phyloP scores from a whole-genome alignment of 2,797 vertebrate genomes.

The Ctenopoma multispine region DNA sequence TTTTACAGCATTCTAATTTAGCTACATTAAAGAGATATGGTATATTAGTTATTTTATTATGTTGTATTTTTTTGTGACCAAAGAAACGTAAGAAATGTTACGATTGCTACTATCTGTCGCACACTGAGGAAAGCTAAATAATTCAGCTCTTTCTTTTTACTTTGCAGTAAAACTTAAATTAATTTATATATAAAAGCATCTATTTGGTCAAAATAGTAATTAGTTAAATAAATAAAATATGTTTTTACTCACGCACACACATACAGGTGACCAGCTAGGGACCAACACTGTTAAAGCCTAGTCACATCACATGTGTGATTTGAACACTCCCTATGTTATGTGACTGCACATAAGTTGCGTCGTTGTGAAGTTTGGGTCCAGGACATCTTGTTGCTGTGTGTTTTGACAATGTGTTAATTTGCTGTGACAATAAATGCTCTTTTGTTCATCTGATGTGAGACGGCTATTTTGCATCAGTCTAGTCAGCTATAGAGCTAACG shows the following conservation, averaged over 20 bases:
- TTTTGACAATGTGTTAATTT: background rate
- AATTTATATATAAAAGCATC: too few relatives aligned
- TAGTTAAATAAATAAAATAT: too few relatives aligned
- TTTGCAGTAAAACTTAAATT: too few relatives aligned
- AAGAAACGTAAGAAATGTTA: background rate
- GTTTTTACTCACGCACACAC: too few relatives aligned
- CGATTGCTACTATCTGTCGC: background rate
- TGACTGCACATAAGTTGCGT: background rate
- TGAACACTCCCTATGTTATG: background rate
- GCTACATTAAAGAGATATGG: background rate
- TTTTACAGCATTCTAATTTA: background rate
- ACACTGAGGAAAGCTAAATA: background rate
- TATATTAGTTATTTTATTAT: background rate
- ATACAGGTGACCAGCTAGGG: too few relatives aligned
- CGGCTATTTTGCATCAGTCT: too few relatives aligned
- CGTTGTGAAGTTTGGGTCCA: too few relatives aligned
- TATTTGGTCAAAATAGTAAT: too few relatives aligned
- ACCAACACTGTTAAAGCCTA: too few relatives aligned
- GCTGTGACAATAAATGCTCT: background rate
- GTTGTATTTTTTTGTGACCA: too few relatives aligned
- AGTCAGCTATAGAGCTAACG: too few relatives aligned
- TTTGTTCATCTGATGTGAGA: too few relatives aligned
- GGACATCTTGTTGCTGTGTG: background rate
- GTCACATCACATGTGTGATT: background rate
- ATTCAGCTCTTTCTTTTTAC: background rate